Conservation (phyloP, 2,113 vertebrate species). For the Aspidoscelis tigris region DNA sequence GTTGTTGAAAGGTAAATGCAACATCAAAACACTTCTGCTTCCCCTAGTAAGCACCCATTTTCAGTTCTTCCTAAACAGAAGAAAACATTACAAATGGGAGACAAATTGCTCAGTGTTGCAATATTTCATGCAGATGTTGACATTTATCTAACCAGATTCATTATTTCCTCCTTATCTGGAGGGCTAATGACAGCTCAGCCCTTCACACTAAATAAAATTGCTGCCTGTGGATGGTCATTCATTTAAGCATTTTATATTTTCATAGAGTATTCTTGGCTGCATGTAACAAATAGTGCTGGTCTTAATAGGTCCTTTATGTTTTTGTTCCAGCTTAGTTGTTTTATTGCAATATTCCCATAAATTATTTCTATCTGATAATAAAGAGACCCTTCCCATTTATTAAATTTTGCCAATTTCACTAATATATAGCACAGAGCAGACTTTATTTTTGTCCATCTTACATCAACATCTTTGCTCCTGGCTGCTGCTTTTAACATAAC, state of each 20-base stretch:
- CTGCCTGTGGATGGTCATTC: conserved; percentile 57
- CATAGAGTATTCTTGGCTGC: conserved; percentile 53
- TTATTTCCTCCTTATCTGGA: conserved; percentile 64
- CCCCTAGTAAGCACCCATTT: conserved; percentile 66
- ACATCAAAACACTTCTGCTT: conserved; percentile 55
- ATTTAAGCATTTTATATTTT: conserved; percentile 65
- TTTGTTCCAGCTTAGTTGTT: conserved; percentile 52
- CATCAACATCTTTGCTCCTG: conserved; percentile 7
- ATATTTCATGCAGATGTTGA: conserved; percentile 67
- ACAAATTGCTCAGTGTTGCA: conserved; percentile 52
- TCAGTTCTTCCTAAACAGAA: conserved; percentile 59
- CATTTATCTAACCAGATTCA: conserved; percentile 59
- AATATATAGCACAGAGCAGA: conserved; percentile 20
- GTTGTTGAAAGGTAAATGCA: conserved; percentile 35
- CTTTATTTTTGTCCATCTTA: conserved; percentile 16
- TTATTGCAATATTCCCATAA: conserved; percentile 54
- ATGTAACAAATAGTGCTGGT: conserved; percentile 60
- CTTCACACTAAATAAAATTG: conserved; percentile 59
- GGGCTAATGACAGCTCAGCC: conserved; percentile 61
- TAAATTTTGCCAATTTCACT: conserved; percentile 60
- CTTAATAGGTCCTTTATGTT: conserved; percentile 49
- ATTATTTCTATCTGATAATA: conserved; percentile 46
- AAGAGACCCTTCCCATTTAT: conserved; percentile 38
- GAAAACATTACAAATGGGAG: conserved; percentile 58
- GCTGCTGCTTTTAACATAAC: conserved; percentile 7